A percentile compares a stretch with the other conserved stretches of the same genome.
phyloP scores from a whole-genome alignment of 1,140 invertebrate species.

The Oreohelix idahoensis region DNA sequence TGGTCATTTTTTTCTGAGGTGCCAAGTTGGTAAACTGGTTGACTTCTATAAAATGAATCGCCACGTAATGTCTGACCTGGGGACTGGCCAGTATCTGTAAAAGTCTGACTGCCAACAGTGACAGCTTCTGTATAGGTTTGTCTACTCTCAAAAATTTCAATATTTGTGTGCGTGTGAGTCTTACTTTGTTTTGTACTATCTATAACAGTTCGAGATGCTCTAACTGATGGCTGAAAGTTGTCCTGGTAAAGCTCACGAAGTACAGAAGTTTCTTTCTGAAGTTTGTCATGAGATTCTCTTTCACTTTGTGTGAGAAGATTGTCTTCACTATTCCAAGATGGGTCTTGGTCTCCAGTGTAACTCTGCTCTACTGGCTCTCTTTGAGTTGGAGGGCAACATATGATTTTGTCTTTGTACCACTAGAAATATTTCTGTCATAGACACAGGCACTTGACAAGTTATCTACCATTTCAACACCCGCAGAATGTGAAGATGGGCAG shows the following conservation, averaged over 20 bases:
- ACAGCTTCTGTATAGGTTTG: neutral
- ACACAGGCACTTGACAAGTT: neutral
- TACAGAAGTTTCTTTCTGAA: neutral
- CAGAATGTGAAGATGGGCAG: neutral
- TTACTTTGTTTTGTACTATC: neutral
- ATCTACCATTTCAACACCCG: neutral
- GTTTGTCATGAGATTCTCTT: neutral
- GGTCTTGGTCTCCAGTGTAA: neutral
- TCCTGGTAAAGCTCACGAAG: neutral
- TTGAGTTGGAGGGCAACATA: neutral
- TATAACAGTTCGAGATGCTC: neutral
- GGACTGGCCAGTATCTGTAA: neutral
- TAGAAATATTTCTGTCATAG: neutral
- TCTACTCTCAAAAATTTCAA: no score
- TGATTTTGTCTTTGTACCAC: neutral
- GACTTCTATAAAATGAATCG: neutral
- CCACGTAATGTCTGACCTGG: neutral
- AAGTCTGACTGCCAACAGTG: neutral
- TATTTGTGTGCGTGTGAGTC: no score
- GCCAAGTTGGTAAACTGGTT: neutral
- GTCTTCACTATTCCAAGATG: neutral
- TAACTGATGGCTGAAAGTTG: neutral
- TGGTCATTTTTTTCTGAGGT: neutral
- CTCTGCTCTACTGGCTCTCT: constrained; percentile 24
- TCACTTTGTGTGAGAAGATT: neutral